phyloP scores from a whole-genome alignment of 2,888 invertebrate genomes.

The Caenorhabditis sinica region DNA sequence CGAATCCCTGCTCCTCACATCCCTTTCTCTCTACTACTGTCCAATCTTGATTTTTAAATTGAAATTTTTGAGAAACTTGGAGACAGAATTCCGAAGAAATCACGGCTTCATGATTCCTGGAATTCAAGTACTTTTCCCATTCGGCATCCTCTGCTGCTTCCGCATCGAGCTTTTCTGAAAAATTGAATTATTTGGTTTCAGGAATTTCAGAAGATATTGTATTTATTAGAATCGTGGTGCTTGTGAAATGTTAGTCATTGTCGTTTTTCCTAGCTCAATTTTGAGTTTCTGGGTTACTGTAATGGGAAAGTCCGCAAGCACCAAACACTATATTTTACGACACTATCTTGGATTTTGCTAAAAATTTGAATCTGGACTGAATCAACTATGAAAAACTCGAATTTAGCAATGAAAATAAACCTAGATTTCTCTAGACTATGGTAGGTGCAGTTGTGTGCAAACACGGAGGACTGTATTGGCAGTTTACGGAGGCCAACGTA shows the following conservation, averaged over 20 bases:
- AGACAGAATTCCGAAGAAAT: not conserved
- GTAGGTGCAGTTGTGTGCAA: too few species aligned
- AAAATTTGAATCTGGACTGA: not conserved
- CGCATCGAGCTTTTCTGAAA: not conserved
- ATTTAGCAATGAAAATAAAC: too few species aligned
- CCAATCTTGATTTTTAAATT: conserved; percentile 28
- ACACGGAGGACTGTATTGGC: too few species aligned
- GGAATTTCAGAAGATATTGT: not conserved
- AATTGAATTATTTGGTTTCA: not conserved
- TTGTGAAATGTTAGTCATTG: not conserved
- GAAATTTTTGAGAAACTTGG: not conserved
- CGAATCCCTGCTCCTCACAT: conserved; percentile 33
- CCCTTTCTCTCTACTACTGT: conserved; percentile 49
- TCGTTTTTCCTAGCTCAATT: not conserved
- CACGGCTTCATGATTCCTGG: not conserved
- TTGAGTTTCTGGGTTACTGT: not conserved
- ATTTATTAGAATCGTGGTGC: not conserved
- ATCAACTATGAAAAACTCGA: too few species aligned
- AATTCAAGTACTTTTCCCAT: conserved; percentile 3
- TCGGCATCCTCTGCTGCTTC: not conserved
- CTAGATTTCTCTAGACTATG: too few species aligned
- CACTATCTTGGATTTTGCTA: not conserved
- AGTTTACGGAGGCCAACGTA: too few species aligned
- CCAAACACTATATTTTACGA: not conserved
- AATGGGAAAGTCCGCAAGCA: not conserved